A percentile compares a stretch with the other conserved stretches of the same genome.
Conservation (phyloP, 2,797 vertebrate species). For the Harpagifer antarcticus region DNA sequence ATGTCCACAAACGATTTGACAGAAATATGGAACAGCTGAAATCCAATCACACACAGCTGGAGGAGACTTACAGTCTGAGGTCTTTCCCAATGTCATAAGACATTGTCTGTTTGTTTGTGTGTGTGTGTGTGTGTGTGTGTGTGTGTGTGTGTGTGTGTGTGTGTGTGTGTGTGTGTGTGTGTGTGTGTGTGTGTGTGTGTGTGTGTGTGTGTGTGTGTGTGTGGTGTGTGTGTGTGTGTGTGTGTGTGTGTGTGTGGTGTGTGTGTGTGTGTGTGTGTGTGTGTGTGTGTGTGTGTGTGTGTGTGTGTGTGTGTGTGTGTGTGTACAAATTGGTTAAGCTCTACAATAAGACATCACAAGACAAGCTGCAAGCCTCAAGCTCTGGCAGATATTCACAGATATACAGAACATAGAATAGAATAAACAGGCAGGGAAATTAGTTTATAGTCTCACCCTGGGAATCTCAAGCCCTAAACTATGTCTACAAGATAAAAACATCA, state of each 20-base stretch:
- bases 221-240: no score
- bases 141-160: no score
- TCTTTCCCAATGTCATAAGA: conserved; percentile 47
- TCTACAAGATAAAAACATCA: no score
- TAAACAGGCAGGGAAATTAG: no score
- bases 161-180: no score
- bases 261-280: no score
- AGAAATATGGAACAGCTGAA: conserved; percentile 11
- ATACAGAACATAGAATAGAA: neutral
- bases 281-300: neutral
- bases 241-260: no score
- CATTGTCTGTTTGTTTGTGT: conserved; percentile 15
- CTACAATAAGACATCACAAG: conserved; percentile 48
- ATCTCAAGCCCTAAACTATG: no score
- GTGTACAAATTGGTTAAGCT: conserved; percentile 15
- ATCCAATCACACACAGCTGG: conserved; percentile 16
- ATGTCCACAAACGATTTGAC: neutral
- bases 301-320: neutral
- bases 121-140: no score
- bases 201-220: no score
- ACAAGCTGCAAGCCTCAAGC: conserved; percentile 31
- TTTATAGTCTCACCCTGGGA: no score
- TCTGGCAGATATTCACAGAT: conserved; percentile 14
- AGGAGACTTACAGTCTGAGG: neutral
- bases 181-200: neutral